These are phyloP conservation scores for Myotis planiceps DNA, from an alignment of 2,797 vertebrate genomes.

Conservation along the genomic window DNA sequence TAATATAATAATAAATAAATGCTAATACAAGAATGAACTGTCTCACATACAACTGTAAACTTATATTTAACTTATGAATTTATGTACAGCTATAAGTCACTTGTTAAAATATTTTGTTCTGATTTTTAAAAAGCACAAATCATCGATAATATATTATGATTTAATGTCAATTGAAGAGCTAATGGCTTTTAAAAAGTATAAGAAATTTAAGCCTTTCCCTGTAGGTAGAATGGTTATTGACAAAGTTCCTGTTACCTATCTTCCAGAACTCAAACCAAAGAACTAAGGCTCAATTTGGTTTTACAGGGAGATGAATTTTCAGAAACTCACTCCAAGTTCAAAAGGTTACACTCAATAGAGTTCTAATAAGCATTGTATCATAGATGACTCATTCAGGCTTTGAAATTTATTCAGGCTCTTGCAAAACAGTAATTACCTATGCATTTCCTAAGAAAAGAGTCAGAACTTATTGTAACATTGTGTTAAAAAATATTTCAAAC, in stretches of 20 bases:
- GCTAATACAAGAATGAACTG: neutral
- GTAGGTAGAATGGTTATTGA: neutral
- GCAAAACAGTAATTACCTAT: slow-evolving; percentile 43
- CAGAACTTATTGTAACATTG: neutral
- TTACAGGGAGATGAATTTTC: slow-evolving; percentile 15
- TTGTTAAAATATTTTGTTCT: slow-evolving; percentile 9
- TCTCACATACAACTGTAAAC: neutral
- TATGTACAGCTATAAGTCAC: neutral
- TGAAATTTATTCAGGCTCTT: slow-evolving; percentile 47
- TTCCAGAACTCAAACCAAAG: slow-evolving; percentile 33
- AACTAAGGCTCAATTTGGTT: neutral
- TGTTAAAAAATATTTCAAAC: slow-evolving; percentile 32
- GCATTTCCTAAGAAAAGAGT: neutral
- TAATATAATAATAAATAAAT: neutral
- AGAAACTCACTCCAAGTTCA: slow-evolving; percentile 46
- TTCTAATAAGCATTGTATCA: neutral
- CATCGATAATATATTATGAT: slow-evolving; percentile 26
- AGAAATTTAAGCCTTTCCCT: slow-evolving; percentile 3
- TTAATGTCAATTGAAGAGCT: neutral
- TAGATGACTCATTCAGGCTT: slow-evolving; percentile 51
- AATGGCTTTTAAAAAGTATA: neutral
- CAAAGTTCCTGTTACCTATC: neutral
- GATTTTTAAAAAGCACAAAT: slow-evolving; percentile 11
- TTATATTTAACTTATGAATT: neutral
- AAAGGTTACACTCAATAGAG: slow-evolving; percentile 50